Conservation (phyloP, 2,797 vertebrate genomes). For the Neosilurus mollespiculum region DNA sequence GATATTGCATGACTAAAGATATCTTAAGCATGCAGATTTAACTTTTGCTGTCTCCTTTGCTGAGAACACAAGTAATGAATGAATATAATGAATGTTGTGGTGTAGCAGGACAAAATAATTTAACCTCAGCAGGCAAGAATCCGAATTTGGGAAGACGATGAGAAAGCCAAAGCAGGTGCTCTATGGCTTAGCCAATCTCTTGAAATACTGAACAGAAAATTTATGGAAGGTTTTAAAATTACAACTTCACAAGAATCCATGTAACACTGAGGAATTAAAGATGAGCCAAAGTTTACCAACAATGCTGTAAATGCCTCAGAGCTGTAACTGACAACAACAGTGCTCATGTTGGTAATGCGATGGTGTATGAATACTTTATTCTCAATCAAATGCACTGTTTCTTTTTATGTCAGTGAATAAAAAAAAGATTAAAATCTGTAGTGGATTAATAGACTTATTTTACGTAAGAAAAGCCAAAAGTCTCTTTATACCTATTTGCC, state of each 20-base stretch:
- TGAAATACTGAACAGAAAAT: not conserved
- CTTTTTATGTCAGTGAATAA: not conserved
- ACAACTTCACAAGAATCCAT: not conserved
- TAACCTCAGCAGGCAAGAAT: not conserved
- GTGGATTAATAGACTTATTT: not conserved
- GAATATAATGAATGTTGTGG: not conserved
- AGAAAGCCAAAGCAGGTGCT: not conserved
- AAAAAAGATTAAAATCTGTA: not conserved
- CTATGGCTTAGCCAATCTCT: not conserved
- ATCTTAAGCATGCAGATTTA: too few relatives aligned
- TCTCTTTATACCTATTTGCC: not conserved
- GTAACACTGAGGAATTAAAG: not conserved
- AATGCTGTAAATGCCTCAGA: not conserved
- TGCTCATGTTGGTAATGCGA: not conserved
- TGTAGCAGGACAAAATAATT: not conserved
- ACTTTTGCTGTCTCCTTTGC: too few relatives aligned
- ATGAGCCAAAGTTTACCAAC: not conserved
- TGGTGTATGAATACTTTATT: not conserved
- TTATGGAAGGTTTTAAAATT: not conserved
- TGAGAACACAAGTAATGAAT: too few relatives aligned
- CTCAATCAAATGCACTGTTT: not conserved
- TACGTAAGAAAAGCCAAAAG: not conserved
- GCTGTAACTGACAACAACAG: not conserved
- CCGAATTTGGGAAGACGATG: not conserved
- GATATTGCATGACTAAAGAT: too few relatives aligned